Base-by-base conservation (phyloP, 2,888 invertebrate genomes). In the Iselma pallidipennis region DNA sequence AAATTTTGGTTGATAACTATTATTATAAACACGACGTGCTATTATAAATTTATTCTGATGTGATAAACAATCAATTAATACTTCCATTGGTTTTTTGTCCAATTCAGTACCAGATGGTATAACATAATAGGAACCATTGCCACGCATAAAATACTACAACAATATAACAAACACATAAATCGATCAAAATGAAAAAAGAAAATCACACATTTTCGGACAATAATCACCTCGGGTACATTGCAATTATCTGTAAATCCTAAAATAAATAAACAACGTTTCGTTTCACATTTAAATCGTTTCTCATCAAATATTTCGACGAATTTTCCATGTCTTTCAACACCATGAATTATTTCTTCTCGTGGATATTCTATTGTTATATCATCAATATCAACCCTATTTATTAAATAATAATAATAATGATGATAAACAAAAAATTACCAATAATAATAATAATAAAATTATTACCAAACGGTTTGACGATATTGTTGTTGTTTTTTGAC, bases 11-110 rank as follows among this genome's bases (percentile, higher is more conserved):
- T 31, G 4, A 33, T n/a, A 53, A 42, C 57, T 59, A 10, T 49
- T 59, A 21, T 37, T 37, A 49, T 63, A 63, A 14, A 63, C 52
- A 9, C 63, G 56, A 49, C 63, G 55, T 12, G 63, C 63, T 2
- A 63, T 59, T 4, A 52, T 45, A 23, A 54, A 59, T 29, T 58
- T 63, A 21, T 59, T 52, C 21, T 55, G 57, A 23, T 56, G n/a
- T n/a, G 57, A 53, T 1, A 63, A 19, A 23, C 50, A 54, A 25
- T 63, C 63, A 23, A 63, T 28, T 10, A 63, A 33, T 26, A 53
- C 21, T 21, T 37, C 10, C 14, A 63, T 48, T 9, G 54, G 51
- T n/a, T 56, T 53, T 42, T 49, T 56, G 5, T 26, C 48, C 42
- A 31, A 42, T 14, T 28, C 23, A 12, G 31, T 52, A 7, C 50